Evolutionary conservation across 2,888 invertebrate genomes (phyloP).

Genomic region (Cephus runcator): DNA sequence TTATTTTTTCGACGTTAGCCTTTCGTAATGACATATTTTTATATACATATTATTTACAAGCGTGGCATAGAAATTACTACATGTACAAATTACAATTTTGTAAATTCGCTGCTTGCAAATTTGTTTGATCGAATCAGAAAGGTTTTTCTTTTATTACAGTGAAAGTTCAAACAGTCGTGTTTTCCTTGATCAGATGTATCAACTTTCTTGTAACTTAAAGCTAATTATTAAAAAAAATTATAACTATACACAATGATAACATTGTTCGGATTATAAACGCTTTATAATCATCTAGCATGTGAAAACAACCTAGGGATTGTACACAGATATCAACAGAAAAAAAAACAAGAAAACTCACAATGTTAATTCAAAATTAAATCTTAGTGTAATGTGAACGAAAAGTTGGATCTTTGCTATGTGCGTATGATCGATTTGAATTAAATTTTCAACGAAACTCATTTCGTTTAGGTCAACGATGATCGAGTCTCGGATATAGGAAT

Average conservation of each 20-base stretch:
- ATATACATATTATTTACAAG: background rate
- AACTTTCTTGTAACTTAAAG: background rate
- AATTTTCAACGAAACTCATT: background rate
- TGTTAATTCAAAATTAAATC: background rate
- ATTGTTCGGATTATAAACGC: background rate
- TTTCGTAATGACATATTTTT: background rate
- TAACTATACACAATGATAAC: background rate
- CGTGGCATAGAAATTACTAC: background rate
- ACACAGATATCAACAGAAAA: background rate
- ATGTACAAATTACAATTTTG: background rate
- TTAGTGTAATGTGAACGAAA: background rate
- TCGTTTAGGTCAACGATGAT: background rate
- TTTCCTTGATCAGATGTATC: background rate
- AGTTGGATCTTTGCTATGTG: background rate
- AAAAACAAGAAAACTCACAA: background rate
- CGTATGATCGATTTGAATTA: background rate
- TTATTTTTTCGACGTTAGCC: background rate
- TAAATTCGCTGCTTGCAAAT: background rate
- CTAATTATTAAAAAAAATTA: background rate
- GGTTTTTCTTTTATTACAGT: background rate
- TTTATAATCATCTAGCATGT: background rate
- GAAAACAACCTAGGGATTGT: background rate
- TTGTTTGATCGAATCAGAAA: background rate
- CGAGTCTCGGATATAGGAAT: background rate
- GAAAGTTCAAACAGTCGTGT: background rate